These are phyloP conservation scores for Dermochelys coriacea DNA, from an alignment of 2,797 vertebrate genomes.

Conservation along the genomic window DNA sequence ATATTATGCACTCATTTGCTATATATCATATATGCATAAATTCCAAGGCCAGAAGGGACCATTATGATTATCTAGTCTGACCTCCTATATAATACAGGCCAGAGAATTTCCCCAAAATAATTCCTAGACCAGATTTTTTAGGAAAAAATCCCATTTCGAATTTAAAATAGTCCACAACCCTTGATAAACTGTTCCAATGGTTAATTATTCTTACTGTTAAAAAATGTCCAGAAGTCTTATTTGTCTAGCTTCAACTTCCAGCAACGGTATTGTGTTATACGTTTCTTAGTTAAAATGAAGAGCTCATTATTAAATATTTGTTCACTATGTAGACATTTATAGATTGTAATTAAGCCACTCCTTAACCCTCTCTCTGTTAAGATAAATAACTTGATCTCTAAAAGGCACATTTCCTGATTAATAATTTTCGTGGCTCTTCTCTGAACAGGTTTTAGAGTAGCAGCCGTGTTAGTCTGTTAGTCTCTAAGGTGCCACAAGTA, in stretches of 20 bases:
- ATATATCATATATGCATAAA: background rate
- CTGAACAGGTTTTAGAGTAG: too few relatives aligned
- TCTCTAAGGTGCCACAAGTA: too few relatives aligned
- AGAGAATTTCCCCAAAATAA: background rate
- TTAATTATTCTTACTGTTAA: background rate
- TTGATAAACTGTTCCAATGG: background rate
- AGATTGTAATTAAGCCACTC: background rate
- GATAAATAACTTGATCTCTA: background rate
- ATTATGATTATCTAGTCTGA: background rate
- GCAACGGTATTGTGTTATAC: background rate
- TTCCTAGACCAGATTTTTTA: background rate
- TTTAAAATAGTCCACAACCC: background rate
- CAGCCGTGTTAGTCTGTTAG: too few relatives aligned
- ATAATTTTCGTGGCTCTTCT: background rate
- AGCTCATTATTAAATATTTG: background rate
- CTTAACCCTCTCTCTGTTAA: background rate
- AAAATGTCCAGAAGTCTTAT: background rate
- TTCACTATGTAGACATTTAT: background rate
- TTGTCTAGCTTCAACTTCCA: background rate
- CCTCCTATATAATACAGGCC: background rate
- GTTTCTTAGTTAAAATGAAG: background rate
- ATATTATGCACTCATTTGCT: background rate
- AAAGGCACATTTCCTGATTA: background rate
- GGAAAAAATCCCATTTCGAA: background rate
- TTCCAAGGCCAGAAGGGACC: background rate